Evolutionary conservation across 2,797 vertebrate genomes (phyloP).

Genomic region (Lacerta viridis): DNA sequence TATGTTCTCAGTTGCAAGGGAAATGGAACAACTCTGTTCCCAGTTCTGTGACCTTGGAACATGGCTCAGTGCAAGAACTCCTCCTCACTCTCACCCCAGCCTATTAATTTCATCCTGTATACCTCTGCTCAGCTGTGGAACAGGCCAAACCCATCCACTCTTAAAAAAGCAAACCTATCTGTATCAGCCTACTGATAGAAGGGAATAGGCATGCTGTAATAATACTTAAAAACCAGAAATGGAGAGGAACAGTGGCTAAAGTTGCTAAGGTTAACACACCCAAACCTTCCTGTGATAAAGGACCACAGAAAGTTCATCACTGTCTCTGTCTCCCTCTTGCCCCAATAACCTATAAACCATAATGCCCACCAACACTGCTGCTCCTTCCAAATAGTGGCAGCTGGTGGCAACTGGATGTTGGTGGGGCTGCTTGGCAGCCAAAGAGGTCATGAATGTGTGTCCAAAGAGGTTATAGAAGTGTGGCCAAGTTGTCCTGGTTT

Average conservation of each 20-base stretch:
- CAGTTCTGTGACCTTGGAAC: constrained; percentile 1
- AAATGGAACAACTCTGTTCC: constrained; percentile 2
- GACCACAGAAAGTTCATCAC: no score
- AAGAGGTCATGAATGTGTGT: no score
- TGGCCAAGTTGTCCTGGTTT: no score
- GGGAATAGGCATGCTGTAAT: not conserved
- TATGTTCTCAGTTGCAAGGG: constrained; percentile 6
- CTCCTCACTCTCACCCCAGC: not conserved
- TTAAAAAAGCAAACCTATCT: not conserved
- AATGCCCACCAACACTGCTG: not conserved
- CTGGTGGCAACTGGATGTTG: no score
- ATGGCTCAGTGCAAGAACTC: not conserved
- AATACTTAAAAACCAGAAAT: not conserved
- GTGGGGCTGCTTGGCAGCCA: no score
- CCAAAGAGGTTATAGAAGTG: no score
- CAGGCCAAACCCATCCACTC: not conserved
- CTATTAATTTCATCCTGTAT: not conserved
- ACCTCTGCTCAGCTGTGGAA: not conserved
- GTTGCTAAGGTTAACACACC: not conserved
- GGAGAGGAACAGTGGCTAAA: not conserved
- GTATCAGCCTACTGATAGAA: not conserved
- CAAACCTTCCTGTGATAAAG: not conserved
- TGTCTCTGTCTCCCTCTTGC: not conserved
- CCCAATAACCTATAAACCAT: not conserved
- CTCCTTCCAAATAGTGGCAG: not conserved